Evolutionary conservation across 2,888 invertebrate species (phyloP), one percentile per base, ranked within the genome.

Genomic region (Fissipunctia ypsillon): DNA sequence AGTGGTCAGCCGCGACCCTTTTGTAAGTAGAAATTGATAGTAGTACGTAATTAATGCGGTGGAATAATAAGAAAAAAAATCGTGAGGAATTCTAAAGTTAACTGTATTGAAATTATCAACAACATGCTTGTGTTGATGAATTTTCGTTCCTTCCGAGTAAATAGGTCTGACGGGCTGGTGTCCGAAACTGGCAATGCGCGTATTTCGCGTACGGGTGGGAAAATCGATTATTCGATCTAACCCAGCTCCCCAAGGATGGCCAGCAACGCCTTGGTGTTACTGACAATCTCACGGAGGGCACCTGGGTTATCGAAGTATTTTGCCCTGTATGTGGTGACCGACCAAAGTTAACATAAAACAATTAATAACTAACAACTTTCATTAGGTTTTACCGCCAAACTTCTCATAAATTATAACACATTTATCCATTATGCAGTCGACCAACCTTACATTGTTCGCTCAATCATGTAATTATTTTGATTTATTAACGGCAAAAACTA

Each of bases 401-500:
- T 52, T 56, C 66, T 52, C 52, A 50, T 54, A 22, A 68, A 74
- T 79, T 69, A 57, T 61, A 54, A 68, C 31, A 69, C 57, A 81
- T 65, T 73, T 31, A 64, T 52, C 12, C 12, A 76, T 57, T 57
- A 59, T 14, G n/a, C 60, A 43, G 52, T 65, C 25, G 4, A 68
- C 69, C 54, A 31, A 60, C 59, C 19, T n/a, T 43, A n/a, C 41
- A 68, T 50, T 69, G 70, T 45, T 52, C 61, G 6, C 25, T 80
- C 61, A 64, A 35, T 67, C 61, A 56, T 80, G 41, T 59, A 72
- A 82, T 77, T 54, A 76, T 56, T 31, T 31, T 56, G 31, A 57
- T 67, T 50, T 28, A 48, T 74, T 66, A 71, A 73, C 28, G 41
- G 7, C 48, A 31, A 22, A 22, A 57, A 35, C 48, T 35, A 25